phyloP scores from a whole-genome alignment of 2,797 vertebrate genomes.

The Eulemur rubriventer region DNA sequence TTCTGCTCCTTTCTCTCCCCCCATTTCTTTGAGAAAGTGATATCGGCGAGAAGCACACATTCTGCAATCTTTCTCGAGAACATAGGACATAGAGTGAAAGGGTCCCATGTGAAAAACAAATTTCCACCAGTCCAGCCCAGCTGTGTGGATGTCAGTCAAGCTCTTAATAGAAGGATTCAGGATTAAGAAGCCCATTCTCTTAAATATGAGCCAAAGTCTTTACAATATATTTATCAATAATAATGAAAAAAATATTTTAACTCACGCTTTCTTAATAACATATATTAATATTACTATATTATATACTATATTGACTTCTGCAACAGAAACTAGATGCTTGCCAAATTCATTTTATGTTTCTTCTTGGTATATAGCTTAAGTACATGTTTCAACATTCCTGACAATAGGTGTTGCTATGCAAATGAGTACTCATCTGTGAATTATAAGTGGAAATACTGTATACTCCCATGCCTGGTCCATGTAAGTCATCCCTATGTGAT shows the following conservation, averaged over 20 bases:
- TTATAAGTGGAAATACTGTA: neutral
- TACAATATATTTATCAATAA: neutral
- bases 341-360: neutral
- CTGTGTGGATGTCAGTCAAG: neutral
- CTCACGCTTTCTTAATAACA: neutral
- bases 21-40: neutral
- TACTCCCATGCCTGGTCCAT: neutral
- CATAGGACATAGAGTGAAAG: neutral
- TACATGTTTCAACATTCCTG: neutral
- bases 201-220: neutral
- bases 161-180: neutral
- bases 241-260: neutral
- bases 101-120: neutral
- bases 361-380: neutral
- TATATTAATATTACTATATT: neutral
- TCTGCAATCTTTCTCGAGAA: neutral
- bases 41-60: neutral
- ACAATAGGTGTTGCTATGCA: neutral
- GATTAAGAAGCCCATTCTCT: neutral
- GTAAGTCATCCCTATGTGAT: neutral
- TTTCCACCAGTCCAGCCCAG: neutral
- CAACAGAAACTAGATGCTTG: neutral
- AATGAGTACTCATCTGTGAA: neutral
- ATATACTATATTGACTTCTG: neutral
- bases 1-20: neutral